These are phyloP conservation scores for Condylura cristata DNA, from an alignment of 2,113 vertebrate species.

Conservation along the genomic window DNA sequence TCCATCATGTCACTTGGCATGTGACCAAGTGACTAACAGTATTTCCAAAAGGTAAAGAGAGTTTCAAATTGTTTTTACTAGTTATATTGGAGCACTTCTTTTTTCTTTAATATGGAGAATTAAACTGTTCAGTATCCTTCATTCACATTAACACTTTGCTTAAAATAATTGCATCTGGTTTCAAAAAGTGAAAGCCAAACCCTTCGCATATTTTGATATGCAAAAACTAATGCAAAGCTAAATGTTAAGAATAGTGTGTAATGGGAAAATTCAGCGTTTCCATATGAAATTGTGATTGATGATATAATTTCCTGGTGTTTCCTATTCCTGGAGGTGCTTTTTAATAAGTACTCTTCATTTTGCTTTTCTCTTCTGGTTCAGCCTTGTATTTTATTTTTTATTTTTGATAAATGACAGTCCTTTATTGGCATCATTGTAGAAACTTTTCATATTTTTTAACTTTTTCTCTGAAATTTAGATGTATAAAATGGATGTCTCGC, in stretches of 20 bases:
- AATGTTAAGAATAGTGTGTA: neutral
- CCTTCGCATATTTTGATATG: conserved; percentile 24
- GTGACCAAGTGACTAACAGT: neutral
- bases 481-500: neutral
- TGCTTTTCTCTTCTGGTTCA: conserved; percentile 3
- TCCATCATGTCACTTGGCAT: neutral
- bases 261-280: neutral
- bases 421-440: neutral
- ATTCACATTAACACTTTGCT: neutral
- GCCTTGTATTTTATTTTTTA: neutral
- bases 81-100: conserved; percentile 21
- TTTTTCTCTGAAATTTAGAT: neutral
- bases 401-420: neutral
- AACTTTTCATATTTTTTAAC: neutral
- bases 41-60: conserved; percentile 51
- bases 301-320: neutral
- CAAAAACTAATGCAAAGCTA: neutral
- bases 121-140: neutral
- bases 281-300: neutral
- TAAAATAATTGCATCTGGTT: conserved; percentile 17
- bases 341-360: neutral
- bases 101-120: conserved; percentile 23
- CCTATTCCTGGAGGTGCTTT: neutral
- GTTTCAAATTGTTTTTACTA: conserved; percentile 38
- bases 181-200: neutral